These are phyloP conservation scores for Sus cebifrons DNA, from an alignment of 2,797 vertebrate genomes.

Conservation along the genomic window DNA sequence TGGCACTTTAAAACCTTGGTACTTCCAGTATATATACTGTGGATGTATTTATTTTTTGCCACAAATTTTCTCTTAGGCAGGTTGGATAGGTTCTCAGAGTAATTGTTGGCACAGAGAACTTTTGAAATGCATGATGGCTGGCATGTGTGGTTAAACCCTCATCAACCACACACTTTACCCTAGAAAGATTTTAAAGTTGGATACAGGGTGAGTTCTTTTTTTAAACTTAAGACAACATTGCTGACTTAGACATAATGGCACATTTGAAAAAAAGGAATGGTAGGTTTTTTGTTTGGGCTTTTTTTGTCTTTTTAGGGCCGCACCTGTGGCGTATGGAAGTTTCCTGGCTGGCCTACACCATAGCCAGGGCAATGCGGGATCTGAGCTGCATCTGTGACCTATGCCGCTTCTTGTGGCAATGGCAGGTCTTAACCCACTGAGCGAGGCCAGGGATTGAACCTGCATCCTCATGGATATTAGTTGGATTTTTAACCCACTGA, in stretches of 20 bases:
- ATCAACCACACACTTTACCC: conserved; percentile 6
- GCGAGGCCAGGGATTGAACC: too few relatives aligned
- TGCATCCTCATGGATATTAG: too few relatives aligned
- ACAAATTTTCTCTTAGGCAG: conserved; percentile 24
- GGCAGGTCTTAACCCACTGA: too few relatives aligned
- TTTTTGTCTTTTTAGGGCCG: too few relatives aligned
- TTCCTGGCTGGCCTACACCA: too few relatives aligned
- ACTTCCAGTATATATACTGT: not conserved
- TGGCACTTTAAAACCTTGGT: conserved; percentile 11
- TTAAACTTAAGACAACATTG: not conserved
- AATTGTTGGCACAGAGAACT: conserved; percentile 33
- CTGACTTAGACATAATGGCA: not conserved
- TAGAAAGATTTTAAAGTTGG: conserved; percentile 65
- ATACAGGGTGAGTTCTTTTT: not conserved
- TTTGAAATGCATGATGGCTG: not conserved
- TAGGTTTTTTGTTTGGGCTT: too few relatives aligned
- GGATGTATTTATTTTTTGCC: conserved; percentile 9
- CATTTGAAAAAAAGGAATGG: not conserved
- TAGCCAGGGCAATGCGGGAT: too few relatives aligned
- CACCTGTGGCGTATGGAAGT: too few relatives aligned
- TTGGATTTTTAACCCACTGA: too few relatives aligned
- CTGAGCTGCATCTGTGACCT: too few relatives aligned
- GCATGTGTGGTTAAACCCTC: conserved; percentile 13
- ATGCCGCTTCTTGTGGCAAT: too few relatives aligned
- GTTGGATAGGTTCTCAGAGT: not conserved